Evolutionary conservation across 1,140 invertebrate genomes (phyloP), one percentile per base, ranked within the genome.

Genomic region (Drosophila paulistorum): DNA sequence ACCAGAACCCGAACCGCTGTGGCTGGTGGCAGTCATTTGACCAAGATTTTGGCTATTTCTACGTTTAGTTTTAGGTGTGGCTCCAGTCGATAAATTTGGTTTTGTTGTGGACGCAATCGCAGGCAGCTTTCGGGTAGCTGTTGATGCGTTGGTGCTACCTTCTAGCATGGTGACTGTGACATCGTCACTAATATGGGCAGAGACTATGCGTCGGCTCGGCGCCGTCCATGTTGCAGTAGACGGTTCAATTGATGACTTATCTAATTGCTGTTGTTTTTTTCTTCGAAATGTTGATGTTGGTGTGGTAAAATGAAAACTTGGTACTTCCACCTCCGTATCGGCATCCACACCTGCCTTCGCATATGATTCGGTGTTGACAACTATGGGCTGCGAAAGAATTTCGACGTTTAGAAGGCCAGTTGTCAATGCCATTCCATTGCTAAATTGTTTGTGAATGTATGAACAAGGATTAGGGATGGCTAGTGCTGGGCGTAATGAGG

Each of bases 231-330:
- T 51, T 33, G 55, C n/a, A 11, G 30, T 7, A 30, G 41, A 14
- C 7, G 33, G 10, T 5, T 57, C 7, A 17, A 23, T n/a, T 37
- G 13, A 62, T 14, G n/a, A n/a, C 57, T 45, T 48, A 20, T 70
- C 26, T 14, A 65, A 17, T 54, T 67, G 63, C 41, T 68, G 55
- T 58, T 79, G 45, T 37, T 74, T 77, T 45, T 64, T 68, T 2
- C 68, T 41, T 57, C 70, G 63, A 63, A 77, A 80, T 54, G 75
- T 78, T 39, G 75, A 60, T 37, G 74, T 77, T 10, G 74, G 74
- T 35, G 74, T 72, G 14, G 74, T 77, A 35, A 77, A 77, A 62
- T 69, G 60, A 73, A 77, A 77, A 57, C n/a, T 45, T 20, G 60
- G 39, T 14, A n/a, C 11, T 20, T 23, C 45, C 45, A 51, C 17